Evolutionary conservation across 2,888 invertebrate species (phyloP), one percentile per base, ranked within the genome.

Genomic region (Macrostomum cliftonense): DNA sequence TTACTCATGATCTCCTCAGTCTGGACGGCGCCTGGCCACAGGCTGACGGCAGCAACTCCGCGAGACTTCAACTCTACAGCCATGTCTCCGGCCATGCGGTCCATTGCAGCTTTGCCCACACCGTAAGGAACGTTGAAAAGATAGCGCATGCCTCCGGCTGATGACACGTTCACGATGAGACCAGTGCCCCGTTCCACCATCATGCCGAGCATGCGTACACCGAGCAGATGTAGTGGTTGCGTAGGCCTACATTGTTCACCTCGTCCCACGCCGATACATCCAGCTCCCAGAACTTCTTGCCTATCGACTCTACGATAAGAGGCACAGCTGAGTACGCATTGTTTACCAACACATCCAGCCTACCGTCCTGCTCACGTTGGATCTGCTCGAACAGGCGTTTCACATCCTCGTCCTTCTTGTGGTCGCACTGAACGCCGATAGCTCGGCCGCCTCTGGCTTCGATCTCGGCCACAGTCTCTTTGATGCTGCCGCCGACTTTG

Each of bases 61-160:
- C 64, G 55, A 37, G 63, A 61, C 40, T 55, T 53, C 37, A 73
- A 57, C 51, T 73, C 73, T n/a, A 59, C 39, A 1, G 63, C 71
- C 56, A 69, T 71, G 54, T 73, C 73, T 1, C 63, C 67, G 0
- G 72, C 66, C 71, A 73, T 68, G 19, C 73, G 58, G 53, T 73
- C 73, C 43, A 71, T 63, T n/a, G 70, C 72, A 37, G 61, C 65
- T 53, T 73, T 73, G 12, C 73, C 73, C 14, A 68, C 59, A 1
- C 73, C 72, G 53, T 72, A 72, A 0, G 71, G 58, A 1, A 67
- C 64, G 53, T 66, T 67, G 57, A 73, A 71, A 5, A 71, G 50
- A 53, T 73, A 73, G 17, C 51, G 54, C 7, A 71, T 59, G 9
- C 72, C 72, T 12, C 73, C 73, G 17, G 56, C 53, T 0, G 71